phyloP scores from a whole-genome alignment of 2,797 vertebrate genomes.

The Neoniphon sammara region DNA sequence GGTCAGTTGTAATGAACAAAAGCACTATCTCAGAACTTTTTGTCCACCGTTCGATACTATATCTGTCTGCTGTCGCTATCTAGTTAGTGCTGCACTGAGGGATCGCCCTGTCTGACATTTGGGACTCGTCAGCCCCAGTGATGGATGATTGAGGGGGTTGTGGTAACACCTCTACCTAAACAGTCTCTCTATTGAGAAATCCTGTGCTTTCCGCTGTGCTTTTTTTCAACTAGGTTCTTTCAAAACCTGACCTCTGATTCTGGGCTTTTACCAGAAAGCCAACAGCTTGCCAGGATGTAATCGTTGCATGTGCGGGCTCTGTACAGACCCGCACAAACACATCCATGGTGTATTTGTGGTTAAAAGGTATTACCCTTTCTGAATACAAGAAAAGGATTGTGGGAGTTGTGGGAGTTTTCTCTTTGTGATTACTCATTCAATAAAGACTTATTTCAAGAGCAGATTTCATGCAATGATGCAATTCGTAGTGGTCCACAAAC shows the following conservation, averaged over 20 bases:
- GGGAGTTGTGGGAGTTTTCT: too few species aligned
- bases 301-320: too few species aligned
- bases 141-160: slow-evolving; percentile 75
- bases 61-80: slow-evolving; percentile 71
- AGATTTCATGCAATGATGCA: too few species aligned
- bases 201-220: slow-evolving; percentile 18
- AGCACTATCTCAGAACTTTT: slow-evolving; percentile 73
- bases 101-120: slow-evolving; percentile 74
- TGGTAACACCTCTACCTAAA: slow-evolving; percentile 70
- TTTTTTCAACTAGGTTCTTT: slow-evolving; percentile 23
- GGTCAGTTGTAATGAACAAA: slow-evolving; percentile 78
- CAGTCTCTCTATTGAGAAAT: slow-evolving; percentile 43
- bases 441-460: too few species aligned
- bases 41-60: slow-evolving; percentile 74
- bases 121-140: slow-evolving; percentile 73
- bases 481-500: too few species aligned
- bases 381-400: too few species aligned
- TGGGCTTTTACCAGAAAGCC: too few species aligned
- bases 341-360: too few species aligned
- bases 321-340: too few species aligned
- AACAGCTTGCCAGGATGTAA: background rate
- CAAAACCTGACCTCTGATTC: too few species aligned
- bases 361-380: too few species aligned
- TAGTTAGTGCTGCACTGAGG: slow-evolving; percentile 74
- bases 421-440: too few species aligned